Evolutionary conservation across 2,888 invertebrate genomes (phyloP), one percentile per base, ranked within the genome.

Genomic region (Ferrisia virgata): DNA sequence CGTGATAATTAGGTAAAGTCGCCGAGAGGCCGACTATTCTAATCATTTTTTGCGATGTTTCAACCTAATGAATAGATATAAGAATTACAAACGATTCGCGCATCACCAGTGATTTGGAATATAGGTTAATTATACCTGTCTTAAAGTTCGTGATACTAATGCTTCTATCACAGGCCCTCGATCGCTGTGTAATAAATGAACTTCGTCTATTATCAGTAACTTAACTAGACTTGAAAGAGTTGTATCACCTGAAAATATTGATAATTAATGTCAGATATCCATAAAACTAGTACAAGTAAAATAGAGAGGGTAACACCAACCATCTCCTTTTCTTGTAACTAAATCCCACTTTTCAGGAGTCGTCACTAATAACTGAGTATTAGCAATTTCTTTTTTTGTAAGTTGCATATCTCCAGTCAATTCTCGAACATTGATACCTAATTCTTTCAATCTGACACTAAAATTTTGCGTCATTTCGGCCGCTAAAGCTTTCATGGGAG

Each of bases 331-430:
- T 86, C 99, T 91, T 0, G 99, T 99, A 0, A 99, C 97, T 6
- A 99, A 98, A 89, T 99, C 99, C 99, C 99, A 99, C 88, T 99
- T 99, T 89, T 99, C 99, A 0, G 99, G 99, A 0, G 99, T 99
- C 1, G 98, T 97, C 0, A 99, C 96, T 78, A 99, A 91, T 94
- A 99, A 97, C 90, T 99, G 98, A 0, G 99, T 99, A 87, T 96
- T 94, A 76, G 94, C 92, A 85, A 99, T 96, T 89, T 99, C 99
- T 4, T 92, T 91, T 89, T 97, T 97, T 0, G 97, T 96, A 22
- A 99, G 90, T 87, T 98, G 97, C 96, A 99, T 99, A 88, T 99
- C 99, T 18, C 99, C 99, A 0, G 99, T 99, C 86, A 98, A 89
- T 89, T 99, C 99, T 82, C 94, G 91, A 0, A 99, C 99, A 0